These are phyloP conservation scores for Ochlodes sylvanus DNA, from an alignment of 2,888 invertebrate species.

Conservation along the genomic window DNA sequence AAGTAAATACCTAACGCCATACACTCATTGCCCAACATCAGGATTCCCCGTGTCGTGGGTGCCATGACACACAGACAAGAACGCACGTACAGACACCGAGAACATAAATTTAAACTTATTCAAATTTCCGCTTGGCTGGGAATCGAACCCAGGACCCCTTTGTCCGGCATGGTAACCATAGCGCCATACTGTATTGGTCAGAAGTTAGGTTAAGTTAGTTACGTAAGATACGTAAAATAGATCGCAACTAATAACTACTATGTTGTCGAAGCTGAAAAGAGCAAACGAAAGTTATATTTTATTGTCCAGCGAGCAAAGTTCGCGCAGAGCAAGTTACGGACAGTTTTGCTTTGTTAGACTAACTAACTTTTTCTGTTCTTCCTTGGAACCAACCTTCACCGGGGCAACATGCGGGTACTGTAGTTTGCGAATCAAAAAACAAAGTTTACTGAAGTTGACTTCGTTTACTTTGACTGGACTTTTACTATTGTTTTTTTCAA, in stretches of 20 bases:
- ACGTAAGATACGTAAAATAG: background rate
- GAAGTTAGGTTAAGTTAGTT: no score
- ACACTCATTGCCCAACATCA: no score
- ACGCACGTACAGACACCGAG: no score
- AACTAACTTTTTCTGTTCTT: constrained; percentile 5
- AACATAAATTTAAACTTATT: no score
- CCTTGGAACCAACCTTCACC: constrained; percentile 4
- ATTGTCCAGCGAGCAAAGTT: background rate
- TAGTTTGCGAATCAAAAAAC: constrained; percentile 15
- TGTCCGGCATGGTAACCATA: no score
- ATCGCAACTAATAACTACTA: background rate
- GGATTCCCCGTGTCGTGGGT: no score
- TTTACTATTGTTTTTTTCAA: background rate
- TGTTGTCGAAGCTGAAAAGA: constrained; percentile 2
- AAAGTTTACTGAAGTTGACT: constrained; percentile 3
- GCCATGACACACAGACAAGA: no score
- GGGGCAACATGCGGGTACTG: constrained; percentile 20
- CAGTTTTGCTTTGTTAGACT: background rate
- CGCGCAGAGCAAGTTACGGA: background rate
- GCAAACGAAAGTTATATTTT: constrained; percentile 1
- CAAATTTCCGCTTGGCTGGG: no score
- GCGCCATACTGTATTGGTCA: no score
- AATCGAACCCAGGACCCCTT: no score
- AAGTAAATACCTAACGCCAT: no score
- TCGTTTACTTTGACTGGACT: background rate